These are phyloP conservation scores for Gari tellinella DNA, from an alignment of 2,888 invertebrate genomes.

Conservation along the genomic window DNA sequence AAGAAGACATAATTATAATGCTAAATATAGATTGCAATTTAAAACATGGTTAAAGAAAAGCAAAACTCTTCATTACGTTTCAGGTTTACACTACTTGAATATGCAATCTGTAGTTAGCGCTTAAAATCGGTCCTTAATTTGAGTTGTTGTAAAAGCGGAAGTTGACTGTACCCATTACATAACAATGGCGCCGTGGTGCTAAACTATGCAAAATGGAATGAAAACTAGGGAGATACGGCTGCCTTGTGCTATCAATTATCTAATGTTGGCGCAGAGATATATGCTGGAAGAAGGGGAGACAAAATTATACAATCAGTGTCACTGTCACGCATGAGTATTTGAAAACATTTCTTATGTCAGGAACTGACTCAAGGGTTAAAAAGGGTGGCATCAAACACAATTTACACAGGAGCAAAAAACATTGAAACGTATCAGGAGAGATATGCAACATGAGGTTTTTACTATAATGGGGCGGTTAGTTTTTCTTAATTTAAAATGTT, in stretches of 20 bases:
- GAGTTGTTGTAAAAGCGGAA: too few species aligned
- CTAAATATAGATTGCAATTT: too few species aligned
- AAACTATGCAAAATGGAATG: slow-evolving; percentile 50
- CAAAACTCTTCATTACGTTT: too few species aligned
- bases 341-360: slow-evolving; percentile 55
- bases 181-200: slow-evolving; percentile 51
- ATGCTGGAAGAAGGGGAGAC: slow-evolving; percentile 42
- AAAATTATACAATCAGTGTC: slow-evolving; percentile 60
- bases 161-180: too few species aligned
- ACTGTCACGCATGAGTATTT: slow-evolving; percentile 52
- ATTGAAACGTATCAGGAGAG: background rate
- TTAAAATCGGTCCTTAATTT: too few species aligned
- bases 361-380: slow-evolving; percentile 20
- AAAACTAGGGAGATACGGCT: slow-evolving; percentile 46
- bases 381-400: slow-evolving; percentile 3
- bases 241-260: slow-evolving; percentile 60
- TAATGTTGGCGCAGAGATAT: slow-evolving; percentile 51
- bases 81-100: too few species aligned
- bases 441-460: too few species aligned
- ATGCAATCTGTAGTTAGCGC: too few species aligned
- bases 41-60: too few species aligned
- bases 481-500: too few species aligned
- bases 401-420: background rate
- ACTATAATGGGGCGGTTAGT: too few species aligned
- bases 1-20: too few species aligned